Base-by-base conservation (phyloP, 2,797 vertebrate species). In the Tadarida brasiliensis region DNA sequence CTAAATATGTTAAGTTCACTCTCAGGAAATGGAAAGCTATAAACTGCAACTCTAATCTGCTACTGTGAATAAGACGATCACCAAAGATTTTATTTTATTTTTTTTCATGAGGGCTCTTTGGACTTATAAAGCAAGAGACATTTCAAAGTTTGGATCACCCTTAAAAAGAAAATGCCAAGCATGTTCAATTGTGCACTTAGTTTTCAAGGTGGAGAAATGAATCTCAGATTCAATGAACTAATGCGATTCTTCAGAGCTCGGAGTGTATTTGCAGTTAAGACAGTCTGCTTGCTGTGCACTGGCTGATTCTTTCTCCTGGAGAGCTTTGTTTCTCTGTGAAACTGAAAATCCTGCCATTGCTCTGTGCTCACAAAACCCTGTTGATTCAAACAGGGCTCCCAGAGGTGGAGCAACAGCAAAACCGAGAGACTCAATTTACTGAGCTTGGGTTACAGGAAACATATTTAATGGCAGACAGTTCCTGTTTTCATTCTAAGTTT, bases 401-500 rank as follows among this genome's bases (percentile, higher is more conserved):
- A 49, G 87, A 92, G 81, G 82, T 82, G 77, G 93, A 93, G 85
- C 71, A 90, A 89, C 84, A 84, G 84, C 57, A 86, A 96, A 96
- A 95, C 19, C 59, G 61, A 67, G 85, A 89, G 94, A 93, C 70
- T 93, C 92, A 90, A 92, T 94, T 95, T 92, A 96, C 85, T 63
- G 39, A 94, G 93, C 85, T 96, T 94, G 86, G 88, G 93, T 97
- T 96, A 97, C 96, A 97, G 97, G 95, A 97, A 97, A 86, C 95
- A 94, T 92, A 96, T 94, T 97, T 97, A 95, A 96, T 86, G 94
- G 90, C 94, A 93, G 95, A 95, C 88, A 92, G 96, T 97, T 98
- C 96, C 96, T 97, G 96, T 95, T 98, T 96, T 97, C 95, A 94
- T 96, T 92, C 94, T 95, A 96, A 90, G 92, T 95, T 93, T 87